Evolutionary conservation across 2,797 vertebrate species (phyloP), one percentile per base, ranked within the genome.

Genomic region (Luscinia luscinia): DNA sequence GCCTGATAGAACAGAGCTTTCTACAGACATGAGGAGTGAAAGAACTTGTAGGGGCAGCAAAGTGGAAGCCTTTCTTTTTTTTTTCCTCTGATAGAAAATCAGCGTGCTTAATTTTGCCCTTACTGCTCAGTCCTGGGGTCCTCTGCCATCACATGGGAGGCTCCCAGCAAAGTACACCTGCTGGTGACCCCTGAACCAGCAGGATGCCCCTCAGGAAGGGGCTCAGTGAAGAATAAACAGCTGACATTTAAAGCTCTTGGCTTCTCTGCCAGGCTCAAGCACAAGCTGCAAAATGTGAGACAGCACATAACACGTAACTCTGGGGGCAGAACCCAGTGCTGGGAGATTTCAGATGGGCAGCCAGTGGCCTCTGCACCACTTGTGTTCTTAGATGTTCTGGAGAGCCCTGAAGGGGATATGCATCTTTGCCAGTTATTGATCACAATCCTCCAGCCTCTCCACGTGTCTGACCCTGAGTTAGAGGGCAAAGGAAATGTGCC

Each of bases 71-170:
- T 43, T 43, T 43, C 43, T 8, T 23, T 21, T 17, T 41, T 21
- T 43, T 45, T 45, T 45, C 20, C 12, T 66, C 28, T 69, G 23
- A 22, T 26, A 4, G 67, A 70, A 70, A 32, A 22, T 17, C 21
- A 62, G 12, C 0, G 0, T n/a, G 19, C 10, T 63, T 64, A 15
- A 55, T 18, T 32, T 43, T 74, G 27, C 23, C 32, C 6, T n/a
- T 58, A 6, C 5, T 46, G 11, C 7, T 89, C 21, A 6, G n/a
- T 48, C 22, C 30, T 43, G 21, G 22, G 15, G 5, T 45, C 40
- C 20, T 81, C 51, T 85, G 59, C 38, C 12, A 18, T 41, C 38
- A 22, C 3, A 1, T 4, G 7, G 38, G 27, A 67, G 27, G 20
- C 5, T 49, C 4, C 12, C 12, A 43, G 30, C 32, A 73, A 70